phyloP scores from a whole-genome alignment of 1,140 invertebrate genomes.

The Heliconius himera region DNA sequence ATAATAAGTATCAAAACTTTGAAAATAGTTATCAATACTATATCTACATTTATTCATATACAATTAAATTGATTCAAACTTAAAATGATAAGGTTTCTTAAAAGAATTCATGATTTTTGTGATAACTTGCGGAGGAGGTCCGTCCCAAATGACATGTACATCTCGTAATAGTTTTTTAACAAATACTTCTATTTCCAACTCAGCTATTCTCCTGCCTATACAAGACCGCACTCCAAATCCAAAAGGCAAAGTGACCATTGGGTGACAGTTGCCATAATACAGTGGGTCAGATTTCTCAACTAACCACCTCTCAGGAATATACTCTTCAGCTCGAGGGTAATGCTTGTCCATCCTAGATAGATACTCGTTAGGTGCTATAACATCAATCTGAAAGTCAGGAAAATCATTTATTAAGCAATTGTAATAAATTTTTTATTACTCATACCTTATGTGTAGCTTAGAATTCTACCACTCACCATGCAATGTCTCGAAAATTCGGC shows the following conservation, averaged over 20 bases:
- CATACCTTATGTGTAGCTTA: too few relatives aligned
- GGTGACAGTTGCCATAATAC: conserved; percentile 78
- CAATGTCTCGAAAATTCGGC: too few relatives aligned
- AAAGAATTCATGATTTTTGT: conserved; percentile 58
- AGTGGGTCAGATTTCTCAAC: conserved; percentile 67
- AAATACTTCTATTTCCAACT: conserved; percentile 86
- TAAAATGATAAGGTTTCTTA: conserved; percentile 60
- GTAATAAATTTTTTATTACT: too few relatives aligned
- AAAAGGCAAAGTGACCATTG: conserved; percentile 84
- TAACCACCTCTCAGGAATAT: conserved; percentile 84
- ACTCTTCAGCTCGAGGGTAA: conserved; percentile 80
- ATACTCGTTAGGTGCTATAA: conserved; percentile 79
- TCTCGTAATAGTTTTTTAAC: conserved; percentile 82
- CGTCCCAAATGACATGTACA: conserved; percentile 80
- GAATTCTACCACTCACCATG: too few relatives aligned
- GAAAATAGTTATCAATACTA: conserved; percentile 40
- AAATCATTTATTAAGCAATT: too few relatives aligned
- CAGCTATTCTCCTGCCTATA: conserved; percentile 85
- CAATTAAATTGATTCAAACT: conserved; percentile 46
- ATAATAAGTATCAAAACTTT: not conserved
- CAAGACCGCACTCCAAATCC: conserved; percentile 84
- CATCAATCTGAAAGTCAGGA: conserved; percentile 72
- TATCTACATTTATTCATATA: conserved; percentile 21
- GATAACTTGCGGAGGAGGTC: conserved; percentile 59
- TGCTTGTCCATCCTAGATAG: conserved; percentile 78